Evolutionary conservation across 2,888 invertebrate species (phyloP).

Genomic region (Drosophila borealis): DNA sequence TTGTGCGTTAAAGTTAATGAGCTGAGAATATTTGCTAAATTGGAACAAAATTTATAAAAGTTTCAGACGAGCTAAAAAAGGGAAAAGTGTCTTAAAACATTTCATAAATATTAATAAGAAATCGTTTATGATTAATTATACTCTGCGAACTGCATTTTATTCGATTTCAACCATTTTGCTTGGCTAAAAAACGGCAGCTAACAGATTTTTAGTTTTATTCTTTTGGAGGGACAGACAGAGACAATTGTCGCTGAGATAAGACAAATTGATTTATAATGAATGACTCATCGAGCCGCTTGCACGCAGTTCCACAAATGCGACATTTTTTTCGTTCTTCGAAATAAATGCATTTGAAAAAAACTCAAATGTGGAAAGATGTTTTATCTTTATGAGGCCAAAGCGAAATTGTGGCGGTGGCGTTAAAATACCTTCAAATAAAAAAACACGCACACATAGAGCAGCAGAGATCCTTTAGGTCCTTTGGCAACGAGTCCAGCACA

Average conservation of each 20-base stretch:
- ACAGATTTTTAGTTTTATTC: conserved; percentile 44
- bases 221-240: conserved; percentile 24
- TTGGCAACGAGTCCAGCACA: conserved; percentile 6
- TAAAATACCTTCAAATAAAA: conserved; percentile 75
- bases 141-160: neutral
- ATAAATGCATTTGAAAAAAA: conserved; percentile 44
- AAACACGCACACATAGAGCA: conserved; percentile 21
- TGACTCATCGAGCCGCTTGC: conserved; percentile 59
- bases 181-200: conserved; percentile 34
- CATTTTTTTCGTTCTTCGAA: conserved; percentile 21
- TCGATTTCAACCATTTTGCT: conserved; percentile 38
- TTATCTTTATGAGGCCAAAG: conserved; percentile 80
- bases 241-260: conserved; percentile 66
- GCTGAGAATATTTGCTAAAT: conserved; percentile 20
- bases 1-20: conserved; percentile 44
- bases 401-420: conserved; percentile 80
- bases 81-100: conserved; percentile 2
- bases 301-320: conserved; percentile 41
- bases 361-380: conserved; percentile 80
- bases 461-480: conserved; percentile 10
- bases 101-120: conserved; percentile 19
- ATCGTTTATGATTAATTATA: conserved; percentile 38
- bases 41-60: neutral
- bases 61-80: neutral
- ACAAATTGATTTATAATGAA: conserved; percentile 78